Percentiles rank a stretch among this genome's conserved stretches.
Evolutionary conservation across 2,113 vertebrate species (phyloP).

Genomic region (Phylloscopus whistleri): DNA sequence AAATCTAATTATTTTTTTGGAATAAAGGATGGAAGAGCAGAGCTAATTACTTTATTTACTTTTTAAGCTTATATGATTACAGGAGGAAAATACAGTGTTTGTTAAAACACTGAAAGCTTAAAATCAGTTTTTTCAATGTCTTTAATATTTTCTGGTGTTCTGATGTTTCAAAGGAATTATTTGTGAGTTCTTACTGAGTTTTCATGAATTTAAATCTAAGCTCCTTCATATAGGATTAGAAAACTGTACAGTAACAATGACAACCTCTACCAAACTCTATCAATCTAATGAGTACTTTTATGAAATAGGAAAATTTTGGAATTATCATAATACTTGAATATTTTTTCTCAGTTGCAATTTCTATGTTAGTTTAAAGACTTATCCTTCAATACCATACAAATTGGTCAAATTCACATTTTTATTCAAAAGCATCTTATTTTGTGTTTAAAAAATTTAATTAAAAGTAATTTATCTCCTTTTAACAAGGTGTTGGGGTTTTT

Average conservation of each 20-base stretch:
- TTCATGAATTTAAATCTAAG: neutral
- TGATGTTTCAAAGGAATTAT: neutral
- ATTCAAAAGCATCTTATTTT: neutral
- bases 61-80: neutral
- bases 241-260: neutral
- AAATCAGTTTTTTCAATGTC: neutral
- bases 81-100: neutral
- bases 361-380: neutral
- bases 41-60: neutral
- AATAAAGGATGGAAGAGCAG: neutral
- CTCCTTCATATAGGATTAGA: neutral
- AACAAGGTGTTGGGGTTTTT: rapidly evolving
- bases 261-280: neutral
- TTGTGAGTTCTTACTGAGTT: neutral
- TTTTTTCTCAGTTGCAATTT: neutral
- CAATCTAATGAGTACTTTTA: neutral
- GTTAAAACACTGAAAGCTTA: neutral
- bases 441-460: neutral
- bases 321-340: neutral
- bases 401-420: neutral
- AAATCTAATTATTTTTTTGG: neutral
- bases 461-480: neutral
- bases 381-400: neutral
- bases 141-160: neutral
- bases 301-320: neutral